phyloP scores from a whole-genome alignment of 2,113 vertebrate genomes.

The Canis aureus region DNA sequence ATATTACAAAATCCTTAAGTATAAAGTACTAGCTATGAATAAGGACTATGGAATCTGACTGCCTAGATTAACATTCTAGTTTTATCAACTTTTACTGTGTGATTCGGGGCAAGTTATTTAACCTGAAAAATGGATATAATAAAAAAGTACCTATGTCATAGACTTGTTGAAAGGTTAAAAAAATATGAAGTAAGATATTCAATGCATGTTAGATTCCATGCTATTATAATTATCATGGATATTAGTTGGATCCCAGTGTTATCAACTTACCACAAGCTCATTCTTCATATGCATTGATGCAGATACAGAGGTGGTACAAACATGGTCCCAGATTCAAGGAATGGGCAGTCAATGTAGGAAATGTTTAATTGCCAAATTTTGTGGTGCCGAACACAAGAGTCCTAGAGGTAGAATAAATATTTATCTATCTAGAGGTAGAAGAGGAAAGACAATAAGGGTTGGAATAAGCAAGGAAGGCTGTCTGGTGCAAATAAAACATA shows the following conservation, averaged over 20 bases:
- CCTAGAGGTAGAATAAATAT: not conserved
- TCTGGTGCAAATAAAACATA: not conserved
- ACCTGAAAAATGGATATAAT: not conserved
- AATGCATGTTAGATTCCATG: not conserved
- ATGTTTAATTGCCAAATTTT: not conserved
- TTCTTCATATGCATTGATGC: not conserved
- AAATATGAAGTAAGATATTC: not conserved
- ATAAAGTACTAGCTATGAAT: not conserved
- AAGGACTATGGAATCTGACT: not conserved
- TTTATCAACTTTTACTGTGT: not conserved
- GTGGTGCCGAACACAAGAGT: not conserved
- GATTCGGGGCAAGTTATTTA: not conserved
- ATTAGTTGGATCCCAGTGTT: too few relatives aligned
- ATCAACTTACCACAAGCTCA: not conserved
- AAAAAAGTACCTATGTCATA: not conserved
- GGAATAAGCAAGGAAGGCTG: not conserved
- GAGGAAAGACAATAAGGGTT: not conserved
- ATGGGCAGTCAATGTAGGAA: not conserved
- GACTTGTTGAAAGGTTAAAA: not conserved
- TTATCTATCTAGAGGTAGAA: not conserved
- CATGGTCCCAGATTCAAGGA: not conserved
- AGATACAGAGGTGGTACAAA: not conserved
- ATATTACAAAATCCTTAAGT: not conserved
- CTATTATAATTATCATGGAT: not conserved
- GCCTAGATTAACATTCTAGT: not conserved